phyloP scores from a whole-genome alignment of 2,888 invertebrate species.

The Axea sp. region DNA sequence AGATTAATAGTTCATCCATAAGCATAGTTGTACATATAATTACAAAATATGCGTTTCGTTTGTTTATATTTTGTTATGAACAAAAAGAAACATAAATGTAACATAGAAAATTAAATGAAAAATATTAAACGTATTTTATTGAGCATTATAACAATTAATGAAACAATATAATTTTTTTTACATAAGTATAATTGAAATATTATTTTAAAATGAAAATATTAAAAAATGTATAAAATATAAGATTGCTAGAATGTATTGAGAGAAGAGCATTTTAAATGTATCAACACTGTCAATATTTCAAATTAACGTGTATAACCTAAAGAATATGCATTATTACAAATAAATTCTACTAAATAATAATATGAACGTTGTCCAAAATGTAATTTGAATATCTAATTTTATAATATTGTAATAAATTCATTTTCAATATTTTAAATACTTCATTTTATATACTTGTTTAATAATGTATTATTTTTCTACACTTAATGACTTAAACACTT shows the following conservation, averaged over 20 bases:
- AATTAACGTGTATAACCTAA: slow-evolving; percentile 8
- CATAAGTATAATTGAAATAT: not conserved
- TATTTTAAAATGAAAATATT: slow-evolving; percentile 4
- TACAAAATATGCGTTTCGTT: slow-evolving; percentile 9
- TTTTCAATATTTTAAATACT: not conserved
- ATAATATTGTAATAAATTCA: too few relatives aligned
- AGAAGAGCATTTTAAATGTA: slow-evolving; percentile 8
- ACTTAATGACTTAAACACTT: too few relatives aligned
- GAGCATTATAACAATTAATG: not conserved
- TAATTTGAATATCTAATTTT: too few relatives aligned
- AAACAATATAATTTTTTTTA: slow-evolving; percentile 9
- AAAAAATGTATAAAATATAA: slow-evolving; percentile 10
- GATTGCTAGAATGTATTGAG: not conserved
- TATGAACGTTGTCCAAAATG: not conserved
- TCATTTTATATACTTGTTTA: not conserved
- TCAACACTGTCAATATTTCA: slow-evolving; percentile 20
- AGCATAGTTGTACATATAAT: slow-evolving; percentile 14
- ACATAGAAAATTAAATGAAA: slow-evolving; percentile 1
- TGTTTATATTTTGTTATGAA: slow-evolving; percentile 13
- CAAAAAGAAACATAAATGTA: slow-evolving; percentile 6
- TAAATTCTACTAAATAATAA: slow-evolving; percentile 1
- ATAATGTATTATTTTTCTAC: not conserved
- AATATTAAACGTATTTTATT: slow-evolving; percentile 12
- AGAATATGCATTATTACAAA: not conserved
- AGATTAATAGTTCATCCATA: slow-evolving; percentile 5